Conservation (phyloP, 2,797 vertebrate species). For the Tinamus major region DNA sequence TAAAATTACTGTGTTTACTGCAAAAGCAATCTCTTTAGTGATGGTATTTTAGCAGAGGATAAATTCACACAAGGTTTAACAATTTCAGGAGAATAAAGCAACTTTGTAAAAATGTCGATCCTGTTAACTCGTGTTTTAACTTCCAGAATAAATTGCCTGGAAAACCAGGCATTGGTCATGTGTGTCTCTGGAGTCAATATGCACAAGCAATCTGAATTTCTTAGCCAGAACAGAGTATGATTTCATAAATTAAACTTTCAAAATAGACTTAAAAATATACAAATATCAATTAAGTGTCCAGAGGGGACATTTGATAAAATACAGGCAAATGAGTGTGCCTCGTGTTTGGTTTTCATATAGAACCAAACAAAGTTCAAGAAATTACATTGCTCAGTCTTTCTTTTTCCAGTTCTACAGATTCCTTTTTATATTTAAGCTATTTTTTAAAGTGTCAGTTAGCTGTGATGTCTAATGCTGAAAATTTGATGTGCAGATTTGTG, state of each 20-base stretch:
- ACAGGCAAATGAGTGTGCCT: rapidly evolving
- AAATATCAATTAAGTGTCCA: background rate
- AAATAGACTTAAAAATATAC: background rate
- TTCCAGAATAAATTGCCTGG: background rate
- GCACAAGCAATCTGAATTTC: background rate
- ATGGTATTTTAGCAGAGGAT: background rate
- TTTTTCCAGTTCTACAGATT: background rate
- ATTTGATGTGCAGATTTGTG: background rate
- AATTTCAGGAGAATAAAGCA: background rate
- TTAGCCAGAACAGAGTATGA: background rate
- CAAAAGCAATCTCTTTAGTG: background rate
- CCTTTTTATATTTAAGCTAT: background rate
- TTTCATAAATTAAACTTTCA: background rate
- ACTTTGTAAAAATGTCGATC: background rate
- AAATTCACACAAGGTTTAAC: background rate
- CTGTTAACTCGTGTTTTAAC: background rate
- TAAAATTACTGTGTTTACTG: background rate
- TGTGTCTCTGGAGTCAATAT: background rate
- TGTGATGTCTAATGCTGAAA: background rate
- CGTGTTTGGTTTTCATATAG: background rate
- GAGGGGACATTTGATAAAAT: background rate
- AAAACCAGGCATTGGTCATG: background rate
- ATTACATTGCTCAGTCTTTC: background rate
- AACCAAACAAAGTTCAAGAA: background rate
- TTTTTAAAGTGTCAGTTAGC: background rate